Evolutionary conservation across 2,888 invertebrate genomes (phyloP).

Genomic region (Caenorhabditis uteleia): DNA sequence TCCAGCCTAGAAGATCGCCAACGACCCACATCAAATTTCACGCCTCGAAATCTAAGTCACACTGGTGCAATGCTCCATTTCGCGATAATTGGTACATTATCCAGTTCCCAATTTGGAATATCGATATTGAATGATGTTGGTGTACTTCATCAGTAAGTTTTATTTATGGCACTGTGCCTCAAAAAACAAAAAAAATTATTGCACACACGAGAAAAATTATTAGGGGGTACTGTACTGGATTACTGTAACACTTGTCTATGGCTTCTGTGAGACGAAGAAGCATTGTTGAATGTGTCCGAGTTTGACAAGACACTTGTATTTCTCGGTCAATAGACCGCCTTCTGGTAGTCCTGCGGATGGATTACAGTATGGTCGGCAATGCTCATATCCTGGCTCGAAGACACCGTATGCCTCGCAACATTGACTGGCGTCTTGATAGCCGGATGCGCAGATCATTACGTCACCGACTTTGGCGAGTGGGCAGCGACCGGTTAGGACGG

Average conservation of each 20-base stretch:
- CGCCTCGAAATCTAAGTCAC: constrained; percentile 42
- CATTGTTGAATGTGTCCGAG: constrained; percentile 65
- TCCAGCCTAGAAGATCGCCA: too few relatives aligned
- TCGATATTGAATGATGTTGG: constrained; percentile 51
- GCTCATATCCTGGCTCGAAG: constrained; percentile 68
- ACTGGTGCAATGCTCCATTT: constrained; percentile 56
- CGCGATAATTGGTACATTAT: constrained; percentile 54
- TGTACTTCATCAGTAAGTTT: constrained; percentile 58
- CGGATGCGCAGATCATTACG: constrained; percentile 68
- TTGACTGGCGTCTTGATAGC: constrained; percentile 66
- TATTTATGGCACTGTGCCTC: constrained; percentile 30
- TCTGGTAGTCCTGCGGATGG: constrained; percentile 67
- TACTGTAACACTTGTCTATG: constrained; percentile 37
- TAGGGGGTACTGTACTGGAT: neutral
- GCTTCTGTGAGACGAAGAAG: constrained; percentile 67
- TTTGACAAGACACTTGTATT: constrained; percentile 68
- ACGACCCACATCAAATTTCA: too few relatives aligned
- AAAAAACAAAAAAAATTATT: constrained; percentile 5
- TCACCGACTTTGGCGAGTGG: constrained; percentile 66
- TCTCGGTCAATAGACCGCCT: constrained; percentile 67
- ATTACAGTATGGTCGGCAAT: constrained; percentile 68
- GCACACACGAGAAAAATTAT: constrained; percentile 14
- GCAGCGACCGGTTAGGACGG: constrained; percentile 67
- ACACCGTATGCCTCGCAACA: constrained; percentile 68
- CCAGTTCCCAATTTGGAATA: constrained; percentile 32